Base-by-base conservation (phyloP, 2,888 invertebrate species). In the Ophion slaviceki region DNA sequence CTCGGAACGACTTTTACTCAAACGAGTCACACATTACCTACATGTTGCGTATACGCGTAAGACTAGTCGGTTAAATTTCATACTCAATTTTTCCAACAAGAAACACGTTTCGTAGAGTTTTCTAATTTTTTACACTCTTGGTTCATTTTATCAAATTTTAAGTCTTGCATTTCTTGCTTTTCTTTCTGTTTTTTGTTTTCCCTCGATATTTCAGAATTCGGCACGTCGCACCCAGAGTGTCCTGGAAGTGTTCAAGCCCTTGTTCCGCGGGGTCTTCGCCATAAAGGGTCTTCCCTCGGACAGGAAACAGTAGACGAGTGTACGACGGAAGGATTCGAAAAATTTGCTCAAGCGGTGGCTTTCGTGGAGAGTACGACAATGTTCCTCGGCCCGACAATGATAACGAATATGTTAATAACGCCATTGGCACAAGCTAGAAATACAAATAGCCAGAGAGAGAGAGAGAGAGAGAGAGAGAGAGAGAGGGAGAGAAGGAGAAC, bases 211-310 rank as follows among this genome's bases (percentile, higher is more conserved):
- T 32, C 95, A 97, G 97, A 97, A 97, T 93, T 96, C 97, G 5
- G 97, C 97, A 47, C 95, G 96, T 87, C 95, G 97, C 82, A 96
- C 97, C 90, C 96, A 97, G 91, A 95, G 96, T 36, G 95, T 97
- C 89, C 93, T 97, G 88, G 95, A 97, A 80, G 95, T 97, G 64
- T 97, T 97, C 94, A 96, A 96, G 90, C 97, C 97, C 3, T 94
- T 97, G 84, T 96, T 97, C 93, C 96, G 96, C 20, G 96, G 96
- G n/a, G 95, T 95, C 14, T 96, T 97, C 92, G 96, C 96, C 88
- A 96, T 97, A 87, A 97, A 97, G 92, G 97, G 97, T 5, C 95
- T 96, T 20, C 93, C 94, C 1, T 93, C 93, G 64, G 94, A 94
- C 83, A 88, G 91, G n/a, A 88, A 82, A 6, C 82, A 89, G 17